Base-by-base conservation (phyloP, 1,140 invertebrate genomes). In the Glossosoma conforme region DNA sequence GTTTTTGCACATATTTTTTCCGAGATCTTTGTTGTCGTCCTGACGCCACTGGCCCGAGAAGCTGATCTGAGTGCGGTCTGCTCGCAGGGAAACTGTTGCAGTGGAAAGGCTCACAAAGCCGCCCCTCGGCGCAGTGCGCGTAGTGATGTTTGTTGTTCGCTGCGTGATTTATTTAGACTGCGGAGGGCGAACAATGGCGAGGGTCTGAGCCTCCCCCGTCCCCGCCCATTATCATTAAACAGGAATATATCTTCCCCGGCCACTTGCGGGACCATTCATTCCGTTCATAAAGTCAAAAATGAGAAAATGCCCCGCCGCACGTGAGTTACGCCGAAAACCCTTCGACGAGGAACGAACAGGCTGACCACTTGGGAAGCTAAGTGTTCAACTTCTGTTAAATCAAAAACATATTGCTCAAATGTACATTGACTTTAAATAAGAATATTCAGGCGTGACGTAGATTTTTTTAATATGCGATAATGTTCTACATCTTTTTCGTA, bases 141-240 rank as follows among this genome's bases (percentile, higher is more conserved):
- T 44, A 53, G 50, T 53, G 55, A 57, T 57, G 55, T 57, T 57
- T 50, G 55, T 53, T 57, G 55, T 57, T 57, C 45, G 32, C 32
- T n/a, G 24, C 33, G 55, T 57, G 55, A 57, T 57, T 57, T 57
- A 57, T 57, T 57, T 52, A 37, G 36, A 52, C 28, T 48, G 21
- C 41, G 19, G 49, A 32, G 20, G 53, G 46, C 30, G 22, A 52
- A 52, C 54, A 52, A 52, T 57, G 40, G 22, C 42, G 21, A 14
- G 22, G 20, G 44, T 44, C 21, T 37, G 24, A 21, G 30, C 21
- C 38, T 19, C 21, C 13, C 40, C 38, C 45, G 14, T 37, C 43
- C 54, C 47, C 33, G 14, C 20, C 49, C 44, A 53, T 57, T 57
- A 57, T 57, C 55, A 57, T 57, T 57, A 57, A 53, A 57, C 55